phyloP scores from a whole-genome alignment of 2,113 vertebrate species.

The Pelobates fuscus region DNA sequence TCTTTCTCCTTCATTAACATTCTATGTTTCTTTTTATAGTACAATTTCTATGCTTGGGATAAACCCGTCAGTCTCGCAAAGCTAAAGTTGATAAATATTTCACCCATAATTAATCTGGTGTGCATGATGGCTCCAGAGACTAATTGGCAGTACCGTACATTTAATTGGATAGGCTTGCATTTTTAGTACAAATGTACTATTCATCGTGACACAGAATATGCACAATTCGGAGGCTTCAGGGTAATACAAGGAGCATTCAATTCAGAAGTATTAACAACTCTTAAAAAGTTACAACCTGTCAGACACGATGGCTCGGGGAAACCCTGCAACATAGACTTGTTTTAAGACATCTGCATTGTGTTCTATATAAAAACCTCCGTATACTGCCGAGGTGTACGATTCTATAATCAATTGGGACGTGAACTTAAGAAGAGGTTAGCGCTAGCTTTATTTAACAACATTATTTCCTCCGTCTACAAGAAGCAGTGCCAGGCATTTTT shows the following conservation, averaged over 20 bases:
- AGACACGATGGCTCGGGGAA: slow-evolving; percentile 32
- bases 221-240: slow-evolving; percentile 11
- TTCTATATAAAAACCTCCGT: neutral
- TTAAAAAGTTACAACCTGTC: slow-evolving; percentile 50
- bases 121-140: slow-evolving; percentile 44
- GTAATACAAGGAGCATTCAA: slow-evolving; percentile 44
- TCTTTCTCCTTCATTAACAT: slow-evolving; percentile 44
- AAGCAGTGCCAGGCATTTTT: too few relatives aligned
- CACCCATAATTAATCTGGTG: slow-evolving; percentile 50
- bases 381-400: neutral
- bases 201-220: slow-evolving; percentile 40
- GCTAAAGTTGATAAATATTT: slow-evolving; percentile 50
- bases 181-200: slow-evolving; percentile 32
- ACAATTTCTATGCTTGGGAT: slow-evolving; percentile 38
- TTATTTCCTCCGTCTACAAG: too few relatives aligned
- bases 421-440: slow-evolving; percentile 11
- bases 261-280: slow-evolving; percentile 48
- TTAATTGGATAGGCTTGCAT: slow-evolving; percentile 45
- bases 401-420: neutral
- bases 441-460: slow-evolving; percentile 12
- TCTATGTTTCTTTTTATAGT: slow-evolving; percentile 46
- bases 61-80: slow-evolving; percentile 21
- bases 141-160: slow-evolving; percentile 45
- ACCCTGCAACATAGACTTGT: neutral
- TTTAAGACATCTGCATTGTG: slow-evolving; percentile 22